Evolutionary conservation across 2,797 vertebrate species (phyloP), one percentile per base, ranked within the genome.

Genomic region (Mallotus villosus): DNA sequence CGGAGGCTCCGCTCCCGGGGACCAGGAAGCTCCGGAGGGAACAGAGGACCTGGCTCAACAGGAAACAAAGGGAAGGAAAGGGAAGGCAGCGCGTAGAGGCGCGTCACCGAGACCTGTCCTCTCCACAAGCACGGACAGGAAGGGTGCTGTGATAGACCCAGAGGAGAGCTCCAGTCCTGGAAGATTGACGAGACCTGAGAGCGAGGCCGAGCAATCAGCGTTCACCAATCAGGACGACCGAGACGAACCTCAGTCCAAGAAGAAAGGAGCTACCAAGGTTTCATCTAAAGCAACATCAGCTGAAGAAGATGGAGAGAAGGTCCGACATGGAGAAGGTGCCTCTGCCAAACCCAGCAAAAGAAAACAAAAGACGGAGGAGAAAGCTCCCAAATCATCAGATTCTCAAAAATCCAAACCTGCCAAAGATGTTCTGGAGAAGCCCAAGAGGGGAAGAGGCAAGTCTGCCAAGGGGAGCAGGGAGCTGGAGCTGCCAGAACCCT

Each of bases 201-300:
- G 70, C 66, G 24, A 51, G 5, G 3, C 17, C 19, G 2, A 5
- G 71, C 6, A 64, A 71, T 34, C 25, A 22, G 5, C 5, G 27
- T 29, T 29, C 3, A 29, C 73, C 6, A 65, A 71, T 34, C 25
- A 24, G 5, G 8, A 9, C 25, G 69, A 78, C 25, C 0, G 67
- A 63, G 73, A 74, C 21, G 75, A 84, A 75, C 25, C 64, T 59
- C 74, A 71, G 12, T 80, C 76, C 71, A 84, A 77, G 53, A 84
- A 78, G 63, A 66, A 37, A 8, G 27, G 4, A n/a, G n/a, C 17
- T 17, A 84, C 72, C 63, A 84, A 70, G 19, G 32, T 21, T 11
- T 5, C 51, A 17, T 71, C 71, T 22, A 68, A 84, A 68, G 64
- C 72, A 37, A 70, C 25, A 3, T 5, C 62, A 27, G 22, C 55